A percentile compares a stretch with the other conserved stretches of the same genome.
Conservation (phyloP, 2,113 vertebrate species). For the Chinchilla lanigera region DNA sequence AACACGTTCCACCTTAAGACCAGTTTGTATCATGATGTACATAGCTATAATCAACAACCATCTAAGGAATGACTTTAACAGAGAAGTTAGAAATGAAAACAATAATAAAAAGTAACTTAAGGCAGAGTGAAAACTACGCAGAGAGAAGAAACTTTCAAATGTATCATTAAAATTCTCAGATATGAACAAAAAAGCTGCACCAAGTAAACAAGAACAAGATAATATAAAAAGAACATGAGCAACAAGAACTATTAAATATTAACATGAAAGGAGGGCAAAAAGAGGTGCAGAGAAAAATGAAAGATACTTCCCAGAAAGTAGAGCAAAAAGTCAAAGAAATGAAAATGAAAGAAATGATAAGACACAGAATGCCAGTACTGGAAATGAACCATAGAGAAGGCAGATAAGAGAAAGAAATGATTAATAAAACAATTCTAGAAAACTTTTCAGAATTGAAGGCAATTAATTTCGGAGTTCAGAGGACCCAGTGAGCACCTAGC, state of each 20-base stretch:
- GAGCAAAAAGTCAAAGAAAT: neutral
- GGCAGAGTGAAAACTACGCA: neutral
- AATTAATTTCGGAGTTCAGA: neutral
- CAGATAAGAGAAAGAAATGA: neutral
- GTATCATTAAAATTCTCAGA: conserved; percentile 5
- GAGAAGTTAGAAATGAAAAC: neutral
- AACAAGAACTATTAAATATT: neutral
- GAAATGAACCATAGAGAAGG: neutral
- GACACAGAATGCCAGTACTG: neutral
- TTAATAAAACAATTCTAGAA: neutral
- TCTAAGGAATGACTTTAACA: neutral
- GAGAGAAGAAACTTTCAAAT: neutral
- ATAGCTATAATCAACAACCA: neutral
- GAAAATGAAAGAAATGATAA: neutral
- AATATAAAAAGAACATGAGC: neutral
- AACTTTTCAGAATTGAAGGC: neutral
- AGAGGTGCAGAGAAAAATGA: neutral
- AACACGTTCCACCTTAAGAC: no score
- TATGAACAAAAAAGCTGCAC: neutral
- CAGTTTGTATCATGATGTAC: neutral
- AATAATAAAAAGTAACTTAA: neutral
- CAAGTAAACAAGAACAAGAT: neutral
- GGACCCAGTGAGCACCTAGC: neutral
- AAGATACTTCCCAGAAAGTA: neutral
- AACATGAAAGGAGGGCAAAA: neutral